These are phyloP conservation scores for Allacma fusca DNA, from an alignment of 2,888 invertebrate species.

Conservation along the genomic window DNA sequence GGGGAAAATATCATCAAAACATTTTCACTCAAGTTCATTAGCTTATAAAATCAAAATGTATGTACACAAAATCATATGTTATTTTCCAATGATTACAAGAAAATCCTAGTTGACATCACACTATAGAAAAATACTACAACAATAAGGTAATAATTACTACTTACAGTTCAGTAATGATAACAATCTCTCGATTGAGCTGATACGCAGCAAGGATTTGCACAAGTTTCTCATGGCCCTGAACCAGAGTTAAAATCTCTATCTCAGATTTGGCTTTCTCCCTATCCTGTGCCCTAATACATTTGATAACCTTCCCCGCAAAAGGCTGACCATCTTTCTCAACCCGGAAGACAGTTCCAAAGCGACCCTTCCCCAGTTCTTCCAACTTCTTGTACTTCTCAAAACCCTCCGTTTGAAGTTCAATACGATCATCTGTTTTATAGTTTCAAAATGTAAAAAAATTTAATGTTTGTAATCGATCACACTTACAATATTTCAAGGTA, in stretches of 20 bases:
- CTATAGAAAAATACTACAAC: too few species aligned
- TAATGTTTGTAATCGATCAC: too few species aligned
- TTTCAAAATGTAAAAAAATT: background rate
- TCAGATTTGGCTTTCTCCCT: constrained; percentile 81
- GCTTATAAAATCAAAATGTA: too few species aligned
- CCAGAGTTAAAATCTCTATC: constrained; percentile 83
- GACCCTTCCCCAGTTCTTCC: constrained; percentile 79
- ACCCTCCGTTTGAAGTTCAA: constrained; percentile 34
- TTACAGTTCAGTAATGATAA: constrained; percentile 94
- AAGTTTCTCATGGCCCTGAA: constrained; percentile 81
- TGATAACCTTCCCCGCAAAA: constrained; percentile 84
- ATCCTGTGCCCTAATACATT: constrained; percentile 76
- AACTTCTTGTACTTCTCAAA: constrained; percentile 66
- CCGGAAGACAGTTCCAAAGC: constrained; percentile 76
- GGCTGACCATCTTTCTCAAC: constrained; percentile 68
- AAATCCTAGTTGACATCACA: too few species aligned
- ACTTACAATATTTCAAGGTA: too few species aligned
- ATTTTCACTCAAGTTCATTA: too few species aligned
- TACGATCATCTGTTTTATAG: constrained; percentile 2
- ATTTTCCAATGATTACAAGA: too few species aligned
- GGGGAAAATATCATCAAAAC: too few species aligned
- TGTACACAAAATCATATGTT: too few species aligned
- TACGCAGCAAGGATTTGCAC: constrained; percentile 84
- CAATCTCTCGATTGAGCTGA: constrained; percentile 77
- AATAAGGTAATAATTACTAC: too few species aligned